Conservation (phyloP, 2,888 invertebrate genomes). For the Neoscelio sp. region DNA sequence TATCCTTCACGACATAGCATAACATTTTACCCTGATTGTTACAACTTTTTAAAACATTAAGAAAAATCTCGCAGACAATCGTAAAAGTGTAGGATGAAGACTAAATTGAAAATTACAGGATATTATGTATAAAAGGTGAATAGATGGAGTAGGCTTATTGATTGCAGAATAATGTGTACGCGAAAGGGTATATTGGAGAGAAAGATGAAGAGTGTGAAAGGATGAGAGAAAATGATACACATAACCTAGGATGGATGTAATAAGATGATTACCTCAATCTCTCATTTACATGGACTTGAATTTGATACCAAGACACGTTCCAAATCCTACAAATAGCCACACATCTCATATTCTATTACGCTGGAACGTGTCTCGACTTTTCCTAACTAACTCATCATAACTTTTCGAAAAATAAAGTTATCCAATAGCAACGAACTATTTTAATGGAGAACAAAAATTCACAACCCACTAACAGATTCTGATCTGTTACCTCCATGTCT, state of each 20-base stretch:
- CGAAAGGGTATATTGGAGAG: background rate
- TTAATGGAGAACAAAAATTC: background rate
- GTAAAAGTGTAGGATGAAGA: background rate
- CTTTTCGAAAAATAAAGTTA: background rate
- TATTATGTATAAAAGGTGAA: constrained; percentile 19
- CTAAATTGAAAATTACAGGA: constrained; percentile 38
- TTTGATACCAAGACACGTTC: background rate
- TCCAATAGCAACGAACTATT: background rate
- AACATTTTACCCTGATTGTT: too few species aligned
- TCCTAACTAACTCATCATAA: background rate
- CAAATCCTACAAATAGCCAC: too few species aligned
- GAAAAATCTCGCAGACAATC: too few species aligned
- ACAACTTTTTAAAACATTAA: background rate
- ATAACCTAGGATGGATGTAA: constrained; percentile 30
- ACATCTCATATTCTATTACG: too few species aligned
- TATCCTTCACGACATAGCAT: too few species aligned
- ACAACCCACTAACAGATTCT: constrained; percentile 65
- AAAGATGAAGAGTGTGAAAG: constrained; percentile 7
- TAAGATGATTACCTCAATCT: constrained; percentile 34
- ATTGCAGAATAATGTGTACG: constrained; percentile 14
- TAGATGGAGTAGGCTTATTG: constrained; percentile 8
- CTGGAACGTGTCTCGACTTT: too few species aligned
- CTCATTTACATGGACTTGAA: constrained; percentile 31
- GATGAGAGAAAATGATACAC: constrained; percentile 39
- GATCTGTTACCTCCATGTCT: constrained; percentile 75